Base-by-base conservation (phyloP, 2,888 invertebrate species). In the Elmis aenea region DNA sequence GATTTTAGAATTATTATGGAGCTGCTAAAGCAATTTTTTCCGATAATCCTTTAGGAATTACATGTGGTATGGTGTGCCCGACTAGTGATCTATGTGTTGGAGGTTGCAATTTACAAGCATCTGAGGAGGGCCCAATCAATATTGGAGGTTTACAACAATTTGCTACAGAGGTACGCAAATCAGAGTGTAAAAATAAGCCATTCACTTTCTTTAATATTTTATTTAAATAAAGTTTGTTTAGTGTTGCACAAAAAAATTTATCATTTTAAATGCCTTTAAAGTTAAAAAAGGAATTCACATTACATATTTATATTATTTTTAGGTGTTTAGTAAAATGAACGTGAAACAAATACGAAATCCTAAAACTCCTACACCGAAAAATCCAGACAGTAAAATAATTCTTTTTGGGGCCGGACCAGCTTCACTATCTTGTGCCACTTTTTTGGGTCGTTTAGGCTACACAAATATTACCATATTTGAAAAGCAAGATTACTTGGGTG, bases 21-120 rank as follows among this genome's bases (percentile, higher is more conserved):
- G 92, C 97, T 2, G 89, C 93, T 0, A 93, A 93, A 62, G 83
- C 89, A 0, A 99, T 99, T 35, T 79, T 99, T 36, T 95, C 95
- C 0, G 97, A 99, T 64, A 99, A 99, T 66, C 97, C 99, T 0
- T 69, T 97, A 33, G 99, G 94, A 0, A 72, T 95, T 2, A 91
- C 92, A 0, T 94, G 94, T 56, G 94, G 94, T 13, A 99, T 99
- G 97, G 96, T 99, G 12, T 97, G 97, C 54, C 97, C 97, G 2
- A 97, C 97, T 0, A 95, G 94, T 61, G 97, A 99, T 67, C 78
- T 99, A 1, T 99, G 97, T 64, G 96, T 96, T 0, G 97, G 97
- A 0, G 94, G 95, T 0, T 99, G 97, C 67, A 99, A 99, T 69
- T 73, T 99, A 5, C 85, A 90, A 60, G 97, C 95, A 0, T 81